These are phyloP conservation scores for Rutilus rutilus DNA, from an alignment of 2,113 vertebrate species.

Conservation along the genomic window DNA sequence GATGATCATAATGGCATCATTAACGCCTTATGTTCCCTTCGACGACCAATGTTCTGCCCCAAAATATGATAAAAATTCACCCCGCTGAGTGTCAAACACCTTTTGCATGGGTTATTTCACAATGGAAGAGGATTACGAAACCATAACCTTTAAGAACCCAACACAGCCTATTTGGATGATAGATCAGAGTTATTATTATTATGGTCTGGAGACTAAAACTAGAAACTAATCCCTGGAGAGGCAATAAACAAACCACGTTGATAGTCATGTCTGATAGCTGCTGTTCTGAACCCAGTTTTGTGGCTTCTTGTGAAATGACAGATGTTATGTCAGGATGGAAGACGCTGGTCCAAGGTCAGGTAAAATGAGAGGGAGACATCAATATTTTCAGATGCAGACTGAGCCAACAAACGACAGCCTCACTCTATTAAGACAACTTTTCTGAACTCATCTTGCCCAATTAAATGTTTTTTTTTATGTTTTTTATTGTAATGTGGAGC, in stretches of 20 bases:
- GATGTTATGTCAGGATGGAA: slow-evolving; percentile 9
- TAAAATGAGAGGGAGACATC: not conserved
- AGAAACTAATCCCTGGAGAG: slow-evolving; percentile 22
- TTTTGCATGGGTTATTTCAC: slow-evolving; percentile 8
- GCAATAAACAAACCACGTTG: slow-evolving; percentile 31
- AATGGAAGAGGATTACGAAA: slow-evolving; percentile 27
- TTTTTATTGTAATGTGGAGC: not conserved
- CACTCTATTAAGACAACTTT: not conserved
- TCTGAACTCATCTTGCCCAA: not conserved
- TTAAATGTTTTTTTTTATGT: not conserved
- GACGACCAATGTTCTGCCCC: slow-evolving; percentile 15
- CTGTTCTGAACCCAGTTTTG: slow-evolving; percentile 22
- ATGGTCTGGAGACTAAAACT: slow-evolving; percentile 26
- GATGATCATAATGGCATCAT: slow-evolving; percentile 36
- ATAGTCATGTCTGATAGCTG: slow-evolving; percentile 29
- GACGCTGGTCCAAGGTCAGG: slow-evolving; percentile 16
- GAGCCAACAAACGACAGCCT: not conserved
- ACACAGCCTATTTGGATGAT: slow-evolving; percentile 38
- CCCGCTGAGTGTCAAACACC: not conserved
- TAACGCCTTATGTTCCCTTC: slow-evolving; percentile 10
- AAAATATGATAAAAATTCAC: slow-evolving; percentile 30
- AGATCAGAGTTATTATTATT: slow-evolving; percentile 36
- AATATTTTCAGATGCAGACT: not conserved
- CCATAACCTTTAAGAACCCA: slow-evolving; percentile 39
- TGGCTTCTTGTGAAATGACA: slow-evolving; percentile 32